These are phyloP conservation scores for Manis javanica DNA, from an alignment of 2,797 vertebrate genomes.

Conservation along the genomic window DNA sequence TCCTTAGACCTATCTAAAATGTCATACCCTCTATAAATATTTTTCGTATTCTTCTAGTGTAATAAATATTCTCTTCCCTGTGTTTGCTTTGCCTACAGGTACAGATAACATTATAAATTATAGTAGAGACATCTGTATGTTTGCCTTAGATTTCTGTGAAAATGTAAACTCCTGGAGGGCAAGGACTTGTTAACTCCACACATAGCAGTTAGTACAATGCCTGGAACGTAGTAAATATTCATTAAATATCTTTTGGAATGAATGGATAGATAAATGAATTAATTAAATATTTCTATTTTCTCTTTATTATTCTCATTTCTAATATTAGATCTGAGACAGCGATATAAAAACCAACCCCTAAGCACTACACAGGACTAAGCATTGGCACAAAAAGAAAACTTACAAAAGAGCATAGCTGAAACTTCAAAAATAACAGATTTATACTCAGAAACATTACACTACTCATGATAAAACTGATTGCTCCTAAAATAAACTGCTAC, in stretches of 20 bases:
- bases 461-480: slow-evolving; percentile 56
- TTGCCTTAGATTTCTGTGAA: neutral
- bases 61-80: neutral
- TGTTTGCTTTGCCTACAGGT: neutral
- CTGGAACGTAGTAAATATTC: neutral
- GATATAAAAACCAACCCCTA: neutral
- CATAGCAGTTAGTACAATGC: neutral
- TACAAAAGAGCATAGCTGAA: slow-evolving; percentile 57
- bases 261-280: neutral
- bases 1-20: neutral
- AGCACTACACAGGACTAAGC: neutral
- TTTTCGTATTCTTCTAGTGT: neutral
- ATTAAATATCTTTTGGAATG: neutral
- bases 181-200: neutral
- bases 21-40: neutral
- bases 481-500: slow-evolving; percentile 62
- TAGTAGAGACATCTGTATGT: neutral
- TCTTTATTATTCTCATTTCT: neutral
- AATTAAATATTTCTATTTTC: slow-evolving; percentile 26
- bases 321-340: neutral
- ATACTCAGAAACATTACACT: slow-evolving; percentile 39
- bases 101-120: neutral
- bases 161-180: neutral
- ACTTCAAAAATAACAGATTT: slow-evolving; percentile 56
- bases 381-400: slow-evolving; percentile 46